Percentiles rank a stretch among this genome's conserved stretches.
Conservation (phyloP, 2,888 invertebrate genomes). For the Clistopyga incitator region DNA sequence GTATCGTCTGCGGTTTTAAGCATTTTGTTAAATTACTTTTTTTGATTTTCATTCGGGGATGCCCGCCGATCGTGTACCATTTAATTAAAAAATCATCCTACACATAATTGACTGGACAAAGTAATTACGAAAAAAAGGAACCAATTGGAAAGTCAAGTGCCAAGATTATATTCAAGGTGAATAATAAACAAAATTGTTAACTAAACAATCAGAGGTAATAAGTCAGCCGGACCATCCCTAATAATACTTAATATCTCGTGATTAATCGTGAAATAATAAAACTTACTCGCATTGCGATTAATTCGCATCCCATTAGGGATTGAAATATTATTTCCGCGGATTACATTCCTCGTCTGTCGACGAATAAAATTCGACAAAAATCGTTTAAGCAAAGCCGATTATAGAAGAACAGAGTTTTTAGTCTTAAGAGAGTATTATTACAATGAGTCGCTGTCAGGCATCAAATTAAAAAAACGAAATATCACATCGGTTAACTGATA, state of each 20-base stretch:
- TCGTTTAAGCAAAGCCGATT: constrained; percentile 69
- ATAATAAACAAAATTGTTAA: constrained; percentile 18
- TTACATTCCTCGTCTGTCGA: constrained; percentile 55
- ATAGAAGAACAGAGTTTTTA: constrained; percentile 43
- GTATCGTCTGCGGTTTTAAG: constrained; percentile 75
- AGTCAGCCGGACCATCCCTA: constrained; percentile 43
- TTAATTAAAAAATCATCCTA: neutral
- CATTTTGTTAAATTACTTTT: constrained; percentile 31
- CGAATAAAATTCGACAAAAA: constrained; percentile 62
- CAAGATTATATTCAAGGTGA: constrained; percentile 6
- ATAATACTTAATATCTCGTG: constrained; percentile 49
- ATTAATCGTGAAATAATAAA: constrained; percentile 28
- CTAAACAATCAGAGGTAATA: constrained; percentile 15
- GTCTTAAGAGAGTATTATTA: constrained; percentile 44
- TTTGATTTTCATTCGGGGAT: constrained; percentile 64
- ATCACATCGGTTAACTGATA: constrained; percentile 66
- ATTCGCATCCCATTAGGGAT: constrained; percentile 7
- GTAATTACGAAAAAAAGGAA: constrained; percentile 7
- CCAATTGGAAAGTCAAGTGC: constrained; percentile 11
- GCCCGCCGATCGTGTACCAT: constrained; percentile 26
- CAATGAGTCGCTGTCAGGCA: constrained; percentile 52
- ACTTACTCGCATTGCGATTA: constrained; percentile 1
- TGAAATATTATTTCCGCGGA: constrained; percentile 47
- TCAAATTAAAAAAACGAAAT: constrained; percentile 64
- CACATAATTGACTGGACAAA: constrained; percentile 12